Percentiles rank a stretch among this genome's conserved stretches.
Evolutionary conservation across 2,888 invertebrate species (phyloP).

Genomic region (Archips xylosteana): DNA sequence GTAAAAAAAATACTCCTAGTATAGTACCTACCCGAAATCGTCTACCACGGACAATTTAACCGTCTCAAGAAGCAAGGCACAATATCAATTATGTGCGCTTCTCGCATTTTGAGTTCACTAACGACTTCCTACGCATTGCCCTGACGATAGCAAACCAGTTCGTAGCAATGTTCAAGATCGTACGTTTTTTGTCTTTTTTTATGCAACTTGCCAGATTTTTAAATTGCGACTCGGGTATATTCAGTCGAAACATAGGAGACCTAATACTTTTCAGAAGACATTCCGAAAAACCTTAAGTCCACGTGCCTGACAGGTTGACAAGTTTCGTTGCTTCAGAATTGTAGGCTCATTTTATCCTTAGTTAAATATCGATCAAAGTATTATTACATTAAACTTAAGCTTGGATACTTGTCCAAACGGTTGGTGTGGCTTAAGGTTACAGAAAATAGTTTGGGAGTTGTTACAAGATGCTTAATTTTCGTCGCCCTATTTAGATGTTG

Average conservation of each 20-base stretch:
- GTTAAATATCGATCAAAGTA: background rate
- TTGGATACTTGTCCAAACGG: too few relatives aligned
- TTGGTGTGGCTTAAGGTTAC: background rate
- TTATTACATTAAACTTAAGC: too few relatives aligned
- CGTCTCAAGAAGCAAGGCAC: conserved; percentile 41
- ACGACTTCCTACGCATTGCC: conserved; percentile 44
- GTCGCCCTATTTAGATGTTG: background rate
- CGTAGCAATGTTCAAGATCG: conserved; percentile 22
- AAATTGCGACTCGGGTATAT: conserved; percentile 19
- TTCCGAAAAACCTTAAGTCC: background rate
- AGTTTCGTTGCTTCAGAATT: background rate
- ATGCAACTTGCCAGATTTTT: conserved; percentile 8
- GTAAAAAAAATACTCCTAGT: conserved; percentile 26
- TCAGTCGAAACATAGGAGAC: background rate
- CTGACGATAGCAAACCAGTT: conserved; percentile 31
- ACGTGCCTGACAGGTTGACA: background rate
- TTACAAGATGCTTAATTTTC: background rate
- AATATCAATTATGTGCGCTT: conserved; percentile 48
- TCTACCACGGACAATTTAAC: conserved; percentile 45
- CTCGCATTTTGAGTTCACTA: conserved; percentile 46
- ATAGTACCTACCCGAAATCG: background rate
- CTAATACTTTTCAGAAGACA: background rate
- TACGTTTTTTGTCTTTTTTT: conserved; percentile 8
- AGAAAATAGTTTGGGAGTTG: background rate
- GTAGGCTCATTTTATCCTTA: background rate